These are phyloP conservation scores for Melitaea athalia DNA, from an alignment of 2,888 invertebrate genomes.

Conservation along the genomic window DNA sequence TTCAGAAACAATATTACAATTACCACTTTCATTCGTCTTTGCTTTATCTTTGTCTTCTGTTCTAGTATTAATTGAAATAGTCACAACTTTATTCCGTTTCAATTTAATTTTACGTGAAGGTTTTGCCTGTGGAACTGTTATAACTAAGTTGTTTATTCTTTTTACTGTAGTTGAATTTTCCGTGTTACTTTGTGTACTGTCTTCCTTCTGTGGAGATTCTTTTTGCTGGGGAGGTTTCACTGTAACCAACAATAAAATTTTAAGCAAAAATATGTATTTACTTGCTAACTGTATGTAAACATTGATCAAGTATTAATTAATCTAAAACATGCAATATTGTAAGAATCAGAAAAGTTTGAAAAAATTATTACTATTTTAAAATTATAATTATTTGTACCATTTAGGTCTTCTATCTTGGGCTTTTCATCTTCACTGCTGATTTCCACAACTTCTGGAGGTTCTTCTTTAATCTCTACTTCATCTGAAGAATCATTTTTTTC, in stretches of 20 bases:
- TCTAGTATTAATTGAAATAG: constrained; percentile 21
- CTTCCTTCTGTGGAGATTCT: constrained; percentile 31
- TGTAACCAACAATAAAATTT: constrained; percentile 33
- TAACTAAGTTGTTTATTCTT: constrained; percentile 58
- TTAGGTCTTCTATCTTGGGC: constrained; percentile 52
- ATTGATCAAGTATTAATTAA: not conserved
- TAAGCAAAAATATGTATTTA: not conserved
- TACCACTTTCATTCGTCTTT: constrained; percentile 35
- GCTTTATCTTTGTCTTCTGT: constrained; percentile 44
- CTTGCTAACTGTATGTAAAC: not conserved
- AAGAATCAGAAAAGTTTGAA: not conserved
- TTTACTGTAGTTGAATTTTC: constrained; percentile 49
- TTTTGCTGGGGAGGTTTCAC: constrained; percentile 38
- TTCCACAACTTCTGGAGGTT: constrained; percentile 71
- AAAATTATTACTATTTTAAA: too few relatives aligned
- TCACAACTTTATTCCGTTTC: constrained; percentile 53
- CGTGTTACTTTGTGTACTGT: constrained; percentile 2
- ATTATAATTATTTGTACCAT: constrained; percentile 35
- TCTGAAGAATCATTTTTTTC: constrained; percentile 47
- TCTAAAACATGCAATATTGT: too few relatives aligned
- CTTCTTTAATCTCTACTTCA: constrained; percentile 76
- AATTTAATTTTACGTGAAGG: constrained; percentile 67
- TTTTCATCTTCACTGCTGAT: constrained; percentile 76
- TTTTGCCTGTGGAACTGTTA: constrained; percentile 66
- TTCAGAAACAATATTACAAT: constrained; percentile 33